phyloP scores from a whole-genome alignment of 2,797 vertebrate species.

The Megalops cyprinoides region DNA sequence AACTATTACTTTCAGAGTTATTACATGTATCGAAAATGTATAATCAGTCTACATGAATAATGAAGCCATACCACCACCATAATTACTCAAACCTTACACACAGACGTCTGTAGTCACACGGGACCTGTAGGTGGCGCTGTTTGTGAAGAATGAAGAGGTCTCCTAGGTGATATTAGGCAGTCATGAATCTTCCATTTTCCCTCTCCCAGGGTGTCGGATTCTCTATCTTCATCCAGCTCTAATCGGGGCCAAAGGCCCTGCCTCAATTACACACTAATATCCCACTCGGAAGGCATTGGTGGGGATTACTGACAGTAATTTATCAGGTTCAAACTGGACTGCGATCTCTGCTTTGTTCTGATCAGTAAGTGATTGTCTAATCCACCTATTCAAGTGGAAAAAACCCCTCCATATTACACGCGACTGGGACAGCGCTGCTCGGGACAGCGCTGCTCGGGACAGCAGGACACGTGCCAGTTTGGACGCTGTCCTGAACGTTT shows the following conservation, averaged over 20 bases:
- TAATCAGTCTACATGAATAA: background rate
- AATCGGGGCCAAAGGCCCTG: slow-evolving; percentile 56
- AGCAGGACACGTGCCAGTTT: background rate
- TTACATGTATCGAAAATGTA: no score
- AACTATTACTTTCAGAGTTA: no score
- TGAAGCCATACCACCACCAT: background rate
- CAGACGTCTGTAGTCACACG: background rate
- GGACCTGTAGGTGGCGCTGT: background rate
- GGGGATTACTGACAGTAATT: slow-evolving; percentile 48
- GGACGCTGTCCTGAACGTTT: background rate
- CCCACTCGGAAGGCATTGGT: slow-evolving; percentile 28
- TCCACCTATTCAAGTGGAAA: slow-evolving; percentile 37
- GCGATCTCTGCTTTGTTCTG: slow-evolving; percentile 44
- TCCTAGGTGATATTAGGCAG: background rate
- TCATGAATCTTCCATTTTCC: background rate
- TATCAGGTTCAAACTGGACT: slow-evolving; percentile 44
- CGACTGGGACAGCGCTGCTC: background rate
- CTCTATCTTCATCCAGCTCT: background rate
- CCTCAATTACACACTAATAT: slow-evolving; percentile 51
- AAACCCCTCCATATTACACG: background rate
- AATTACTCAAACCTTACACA: background rate
- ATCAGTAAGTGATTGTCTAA: slow-evolving; percentile 52
- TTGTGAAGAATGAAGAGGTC: background rate
- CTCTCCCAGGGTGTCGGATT: background rate
- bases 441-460: background rate